Evolutionary conservation across 1,140 invertebrate species (phyloP), one percentile per base, ranked within the genome.

Genomic region (Euura saliciscinereae): DNA sequence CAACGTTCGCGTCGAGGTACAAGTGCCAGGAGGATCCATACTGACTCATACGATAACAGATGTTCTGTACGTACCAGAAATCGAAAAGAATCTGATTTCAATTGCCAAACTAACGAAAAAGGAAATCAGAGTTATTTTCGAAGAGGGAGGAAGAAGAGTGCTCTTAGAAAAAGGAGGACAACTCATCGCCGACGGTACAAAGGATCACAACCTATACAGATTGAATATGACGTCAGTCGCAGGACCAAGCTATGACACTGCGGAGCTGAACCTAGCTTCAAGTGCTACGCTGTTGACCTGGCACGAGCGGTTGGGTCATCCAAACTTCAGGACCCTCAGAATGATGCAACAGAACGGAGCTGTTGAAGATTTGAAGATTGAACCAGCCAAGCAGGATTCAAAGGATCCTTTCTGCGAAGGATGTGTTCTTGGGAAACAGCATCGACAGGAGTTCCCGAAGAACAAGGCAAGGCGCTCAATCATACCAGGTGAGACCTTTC

Each of bases 341-440:
- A 42, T 11, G 8, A 70, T 70, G 69, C 46, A 46, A 42, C 44
- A 70, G 11, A 10, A n/a, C 11, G 44, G 5, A 51, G 64, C 11
- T 4, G 69, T 70, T 8, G 42, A 70, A 10, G 69, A 70, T 70
- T 8, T 70, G n/a, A 2, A 70, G 11, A n/a, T n/a, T n/a, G n/a
- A n/a, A n/a, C n/a, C n/a, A n/a, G 42, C 64, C 8, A 43, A 70
- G 4, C n/a, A 42, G 6, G 44, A 43, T 44, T 13, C 10, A 45
- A 8, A 45, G 4, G 10, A 69, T 4, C 11, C 43, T 11, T 44
- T 44, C 59, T 83, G 81, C 73, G 68, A 76, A 43, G 74, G 73
- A 4, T 83, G 81, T 74, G n/a, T 78, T 45, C 64, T 78, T 74
- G 80, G 76, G 2, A 84, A 83, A 75, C 74, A 78, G 51, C 75